Base-by-base conservation (phyloP, 1,140 invertebrate genomes). In the Holotrichia oblita region DNA sequence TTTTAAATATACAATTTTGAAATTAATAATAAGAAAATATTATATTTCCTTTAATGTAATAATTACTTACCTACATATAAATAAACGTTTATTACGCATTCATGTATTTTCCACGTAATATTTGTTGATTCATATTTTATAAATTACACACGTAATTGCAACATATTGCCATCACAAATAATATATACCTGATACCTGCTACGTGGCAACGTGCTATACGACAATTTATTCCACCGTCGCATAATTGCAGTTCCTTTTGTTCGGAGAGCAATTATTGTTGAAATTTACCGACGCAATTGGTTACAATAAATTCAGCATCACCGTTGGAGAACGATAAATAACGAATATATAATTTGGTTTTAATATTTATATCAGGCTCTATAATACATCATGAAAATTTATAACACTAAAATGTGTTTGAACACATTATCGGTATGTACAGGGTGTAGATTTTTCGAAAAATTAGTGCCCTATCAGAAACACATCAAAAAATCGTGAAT, bases 251-350 rank as follows among this genome's bases (percentile, higher is more conserved):
- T 34, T 69, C 61, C 61, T 69, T 69, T 69, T 69, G 27, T 69
- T 69, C 22, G 61, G 61, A 34, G 61, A n/a, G 22, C 27, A 69
- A 69, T 69, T 27, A 69, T 69, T 27, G 27, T 22, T 27, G 22
- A 69, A 69, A 69, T 69, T 69, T 69, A 69, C 22, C 27, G 61
- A 69, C 10, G 61, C 22, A 69, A 69, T 69, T 22, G 20, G 20
- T 22, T 27, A 34, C 20, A 14, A 69, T 69, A 69, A 69, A 69
- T 34, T 17, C 22, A 27, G 8, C 22, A 69, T 10, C 27, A 34
- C 22, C 61, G 61, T 69, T 69, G 6, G 61, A 69, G 61, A 22
- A 69, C 61, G 27, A 69, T 69, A 69, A 69, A 69, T 69, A 69
- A 69, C 61, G 27, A 69, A 69, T 17, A 34, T 69, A 69, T 69